These are phyloP conservation scores for Sipha maydis DNA, from an alignment of 2,888 invertebrate genomes.

Conservation along the genomic window DNA sequence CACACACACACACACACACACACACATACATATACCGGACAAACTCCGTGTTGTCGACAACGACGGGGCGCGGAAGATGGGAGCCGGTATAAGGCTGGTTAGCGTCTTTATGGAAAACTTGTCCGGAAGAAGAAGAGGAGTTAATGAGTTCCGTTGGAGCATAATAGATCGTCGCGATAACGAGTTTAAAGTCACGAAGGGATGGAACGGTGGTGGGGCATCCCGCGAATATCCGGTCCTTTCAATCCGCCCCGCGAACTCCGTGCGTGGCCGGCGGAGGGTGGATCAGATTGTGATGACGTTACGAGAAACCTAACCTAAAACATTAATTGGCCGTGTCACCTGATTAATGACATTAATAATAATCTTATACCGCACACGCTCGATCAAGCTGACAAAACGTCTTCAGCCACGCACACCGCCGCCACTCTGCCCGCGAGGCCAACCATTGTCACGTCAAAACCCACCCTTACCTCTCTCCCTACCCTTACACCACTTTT, in stretches of 20 bases:
- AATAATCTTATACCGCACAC: constrained; percentile 63
- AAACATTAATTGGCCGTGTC: constrained; percentile 64
- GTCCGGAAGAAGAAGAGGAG: constrained; percentile 53
- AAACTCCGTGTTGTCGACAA: not conserved
- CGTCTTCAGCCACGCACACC: constrained; percentile 37
- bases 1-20: too few species aligned
- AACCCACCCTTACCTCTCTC: not conserved
- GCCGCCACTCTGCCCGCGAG: constrained; percentile 3
- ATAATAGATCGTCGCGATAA: constrained; percentile 62
- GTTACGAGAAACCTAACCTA: constrained; percentile 63
- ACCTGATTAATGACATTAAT: constrained; percentile 64
- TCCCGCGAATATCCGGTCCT: constrained; percentile 55
- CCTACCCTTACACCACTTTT: not conserved
- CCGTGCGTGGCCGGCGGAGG: not conserved
- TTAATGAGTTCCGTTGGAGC: constrained; percentile 56
- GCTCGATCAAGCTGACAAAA: constrained; percentile 62
- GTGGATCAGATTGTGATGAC: constrained; percentile 63
- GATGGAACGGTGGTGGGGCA: not conserved
- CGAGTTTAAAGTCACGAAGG: constrained; percentile 52
- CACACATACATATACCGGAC: not conserved
- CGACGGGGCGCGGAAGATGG: not conserved
- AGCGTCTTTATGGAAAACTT: constrained; percentile 50
- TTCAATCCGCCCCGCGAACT: constrained; percentile 40
- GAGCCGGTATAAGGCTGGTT: constrained; percentile 29
- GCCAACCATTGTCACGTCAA: constrained; percentile 59